Conservation (phyloP, 2,113 vertebrate species). For the Tauraco erythrolophus region DNA sequence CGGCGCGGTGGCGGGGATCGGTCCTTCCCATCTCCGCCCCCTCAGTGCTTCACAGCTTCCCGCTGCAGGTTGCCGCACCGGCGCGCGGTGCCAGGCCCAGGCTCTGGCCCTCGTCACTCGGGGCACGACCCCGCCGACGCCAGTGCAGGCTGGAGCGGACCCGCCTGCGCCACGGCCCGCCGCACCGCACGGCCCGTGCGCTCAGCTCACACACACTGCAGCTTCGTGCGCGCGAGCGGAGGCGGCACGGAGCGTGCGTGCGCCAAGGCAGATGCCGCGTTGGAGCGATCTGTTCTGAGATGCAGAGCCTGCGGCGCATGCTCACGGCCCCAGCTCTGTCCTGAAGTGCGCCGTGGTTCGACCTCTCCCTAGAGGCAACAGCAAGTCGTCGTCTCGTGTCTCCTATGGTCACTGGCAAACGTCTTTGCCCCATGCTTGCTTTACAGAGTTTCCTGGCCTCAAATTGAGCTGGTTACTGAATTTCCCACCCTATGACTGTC, state of each 20-base stretch:
- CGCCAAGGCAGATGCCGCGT: fast-evolving
- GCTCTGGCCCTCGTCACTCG: not conserved
- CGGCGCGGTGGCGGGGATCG: too few species aligned
- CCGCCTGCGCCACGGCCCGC: not conserved
- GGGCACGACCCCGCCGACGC: too few species aligned
- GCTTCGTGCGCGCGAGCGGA: not conserved
- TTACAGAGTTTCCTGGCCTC: not conserved
- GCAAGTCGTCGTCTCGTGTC: fast-evolving
- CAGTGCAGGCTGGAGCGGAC: not conserved
- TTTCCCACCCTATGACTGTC: not conserved
- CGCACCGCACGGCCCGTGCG: too few species aligned
- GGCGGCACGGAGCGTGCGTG: too few species aligned
- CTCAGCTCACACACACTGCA: too few species aligned
- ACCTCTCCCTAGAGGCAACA: fast-evolving
- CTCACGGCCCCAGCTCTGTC: not conserved
- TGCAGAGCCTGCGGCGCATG: fast-evolving
- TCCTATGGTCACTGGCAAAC: not conserved
- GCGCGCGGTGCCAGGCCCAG: fast-evolving
- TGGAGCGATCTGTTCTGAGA: fast-evolving
- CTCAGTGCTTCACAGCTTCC: not conserved
- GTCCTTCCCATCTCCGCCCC: not conserved
- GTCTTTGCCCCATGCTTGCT: fast-evolving
- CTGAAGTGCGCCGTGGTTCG: not conserved
- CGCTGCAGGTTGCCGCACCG: not conserved
- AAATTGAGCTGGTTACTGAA: not conserved